Percentiles rank a stretch among this genome's conserved stretches.
Evolutionary conservation across 2,113 vertebrate species (phyloP).

Genomic region (Alligator mississippiensis): DNA sequence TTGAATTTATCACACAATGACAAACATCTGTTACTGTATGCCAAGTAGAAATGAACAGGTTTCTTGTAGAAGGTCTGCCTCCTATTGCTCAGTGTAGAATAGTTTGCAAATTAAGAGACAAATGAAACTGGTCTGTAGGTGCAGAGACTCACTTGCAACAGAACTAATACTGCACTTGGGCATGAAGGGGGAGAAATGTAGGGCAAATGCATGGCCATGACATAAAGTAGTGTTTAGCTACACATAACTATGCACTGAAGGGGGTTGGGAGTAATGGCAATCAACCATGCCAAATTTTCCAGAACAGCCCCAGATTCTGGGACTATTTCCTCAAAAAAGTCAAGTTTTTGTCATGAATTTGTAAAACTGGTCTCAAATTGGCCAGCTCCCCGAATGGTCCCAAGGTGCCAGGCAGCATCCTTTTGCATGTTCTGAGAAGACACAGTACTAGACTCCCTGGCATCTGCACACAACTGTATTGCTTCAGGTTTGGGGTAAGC

Average conservation of each 20-base stretch:
- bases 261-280: accelerated
- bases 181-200: neutral
- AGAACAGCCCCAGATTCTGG: no score
- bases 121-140: neutral
- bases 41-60: accelerated
- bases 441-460: no score
- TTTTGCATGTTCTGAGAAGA: no score
- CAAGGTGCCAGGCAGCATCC: no score
- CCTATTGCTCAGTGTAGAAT: neutral
- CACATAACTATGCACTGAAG: accelerated
- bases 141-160: neutral
- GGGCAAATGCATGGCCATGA: no score
- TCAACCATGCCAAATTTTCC: neutral
- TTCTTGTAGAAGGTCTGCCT: neutral
- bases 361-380: no score
- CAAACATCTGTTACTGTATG: no score
- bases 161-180: neutral
- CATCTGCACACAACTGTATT: no score
- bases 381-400: no score
- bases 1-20: accelerated
- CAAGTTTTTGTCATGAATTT: no score
- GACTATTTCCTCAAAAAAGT: no score
- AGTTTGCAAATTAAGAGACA: neutral
- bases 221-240: neutral
- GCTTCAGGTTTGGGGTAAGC: no score